Evolutionary conservation across 2,797 vertebrate genomes (phyloP).

Genomic region (Hypotaenidia okinawae): DNA sequence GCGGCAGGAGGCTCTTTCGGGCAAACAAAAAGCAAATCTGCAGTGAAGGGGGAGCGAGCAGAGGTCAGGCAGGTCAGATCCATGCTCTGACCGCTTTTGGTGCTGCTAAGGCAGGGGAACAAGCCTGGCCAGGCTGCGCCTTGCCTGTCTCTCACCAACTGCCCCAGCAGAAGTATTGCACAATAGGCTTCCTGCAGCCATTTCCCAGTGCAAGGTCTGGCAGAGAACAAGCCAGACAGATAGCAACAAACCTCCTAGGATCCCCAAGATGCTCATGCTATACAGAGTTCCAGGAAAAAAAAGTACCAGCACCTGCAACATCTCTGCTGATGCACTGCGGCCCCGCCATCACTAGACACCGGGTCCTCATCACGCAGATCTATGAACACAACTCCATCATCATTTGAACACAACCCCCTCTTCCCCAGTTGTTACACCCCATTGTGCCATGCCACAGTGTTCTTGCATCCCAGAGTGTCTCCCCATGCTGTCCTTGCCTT

Average conservation of each 20-base stretch:
- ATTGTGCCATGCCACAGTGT: background rate
- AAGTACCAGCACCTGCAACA: background rate
- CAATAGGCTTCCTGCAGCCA: background rate
- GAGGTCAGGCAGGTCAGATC: background rate
- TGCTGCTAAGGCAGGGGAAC: background rate
- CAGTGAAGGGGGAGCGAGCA: background rate
- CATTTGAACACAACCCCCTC: background rate
- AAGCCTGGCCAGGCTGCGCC: background rate
- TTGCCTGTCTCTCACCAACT: background rate
- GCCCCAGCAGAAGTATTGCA: background rate
- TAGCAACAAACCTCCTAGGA: background rate
- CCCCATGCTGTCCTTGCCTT: background rate
- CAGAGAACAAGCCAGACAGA: background rate
- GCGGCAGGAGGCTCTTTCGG: background rate
- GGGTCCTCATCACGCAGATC: background rate
- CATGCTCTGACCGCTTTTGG: accelerated
- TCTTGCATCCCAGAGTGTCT: background rate
- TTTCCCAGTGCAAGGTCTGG: background rate
- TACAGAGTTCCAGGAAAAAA: background rate
- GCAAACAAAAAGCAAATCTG: background rate
- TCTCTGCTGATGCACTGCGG: background rate
- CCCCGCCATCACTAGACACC: background rate
- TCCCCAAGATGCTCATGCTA: background rate
- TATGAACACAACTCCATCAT: background rate
- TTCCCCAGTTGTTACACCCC: background rate